Percentiles rank a stretch among this genome's conserved stretches.
phyloP scores from a whole-genome alignment of 2,113 vertebrate genomes.

The Corydoras sp. region DNA sequence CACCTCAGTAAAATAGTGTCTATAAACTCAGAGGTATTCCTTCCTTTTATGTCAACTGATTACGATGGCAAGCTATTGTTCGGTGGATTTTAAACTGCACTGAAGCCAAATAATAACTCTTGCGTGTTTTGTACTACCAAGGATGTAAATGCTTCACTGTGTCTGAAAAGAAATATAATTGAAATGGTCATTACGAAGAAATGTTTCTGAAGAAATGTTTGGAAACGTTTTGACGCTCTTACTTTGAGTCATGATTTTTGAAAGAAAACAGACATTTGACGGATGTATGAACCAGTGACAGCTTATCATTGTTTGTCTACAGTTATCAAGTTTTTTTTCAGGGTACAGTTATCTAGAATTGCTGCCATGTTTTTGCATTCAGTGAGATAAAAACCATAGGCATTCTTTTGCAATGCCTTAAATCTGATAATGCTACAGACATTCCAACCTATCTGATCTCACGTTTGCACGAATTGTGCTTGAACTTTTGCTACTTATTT shows the following conservation, averaged over 20 bases:
- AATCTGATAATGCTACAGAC: conserved; percentile 21
- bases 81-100: background rate
- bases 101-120: background rate
- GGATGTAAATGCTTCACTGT: background rate
- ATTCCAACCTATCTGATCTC: conserved; percentile 28
- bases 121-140: background rate
- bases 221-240: background rate
- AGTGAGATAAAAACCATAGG: conserved; percentile 27
- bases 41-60: background rate
- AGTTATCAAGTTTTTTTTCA: background rate
- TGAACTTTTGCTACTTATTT: conserved; percentile 8
- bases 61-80: background rate
- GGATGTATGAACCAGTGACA: too few relatives aligned
- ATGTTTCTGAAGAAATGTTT: background rate
- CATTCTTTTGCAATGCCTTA: background rate
- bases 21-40: conserved; percentile 1
- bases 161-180: background rate
- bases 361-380: background rate
- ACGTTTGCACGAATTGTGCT: background rate
- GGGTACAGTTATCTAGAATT: background rate
- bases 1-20: conserved; percentile 23
- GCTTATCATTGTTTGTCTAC: background rate
- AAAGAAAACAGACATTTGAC: too few relatives aligned
- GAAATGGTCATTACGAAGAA: background rate
- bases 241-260: background rate